phyloP scores from a whole-genome alignment of 2,797 vertebrate genomes.

The Tragelaphus eurycerus region DNA sequence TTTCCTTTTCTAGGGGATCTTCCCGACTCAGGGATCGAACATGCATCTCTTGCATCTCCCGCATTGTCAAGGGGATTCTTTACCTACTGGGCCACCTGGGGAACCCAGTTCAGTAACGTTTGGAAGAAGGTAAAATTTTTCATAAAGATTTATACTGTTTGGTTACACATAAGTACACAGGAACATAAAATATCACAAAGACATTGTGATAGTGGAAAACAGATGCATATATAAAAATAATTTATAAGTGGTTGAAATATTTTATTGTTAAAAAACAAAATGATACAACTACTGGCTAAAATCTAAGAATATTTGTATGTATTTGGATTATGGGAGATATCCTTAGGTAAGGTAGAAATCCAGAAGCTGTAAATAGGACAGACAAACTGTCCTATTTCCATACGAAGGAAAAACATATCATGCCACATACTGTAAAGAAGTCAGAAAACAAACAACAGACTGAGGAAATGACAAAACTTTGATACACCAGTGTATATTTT shows the following conservation, averaged over 20 bases:
- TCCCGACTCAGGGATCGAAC: accelerated
- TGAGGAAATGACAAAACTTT: background rate
- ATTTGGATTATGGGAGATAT: background rate
- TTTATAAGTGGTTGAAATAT: background rate
- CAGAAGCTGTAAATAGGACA: background rate
- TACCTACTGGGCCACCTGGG: background rate
- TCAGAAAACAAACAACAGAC: background rate
- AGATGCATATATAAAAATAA: background rate
- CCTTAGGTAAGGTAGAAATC: background rate
- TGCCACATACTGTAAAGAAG: background rate
- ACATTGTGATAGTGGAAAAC: background rate
- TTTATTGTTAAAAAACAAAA: conserved; percentile 29
- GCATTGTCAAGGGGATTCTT: background rate
- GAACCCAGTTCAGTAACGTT: background rate
- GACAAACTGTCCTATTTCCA: background rate
- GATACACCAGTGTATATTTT: background rate
- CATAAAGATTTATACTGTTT: background rate
- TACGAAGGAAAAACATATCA: background rate
- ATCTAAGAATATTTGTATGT: background rate
- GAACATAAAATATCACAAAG: background rate
- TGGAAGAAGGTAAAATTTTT: background rate
- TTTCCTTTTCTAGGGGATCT: background rate
- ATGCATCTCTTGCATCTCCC: background rate
- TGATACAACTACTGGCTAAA: background rate
- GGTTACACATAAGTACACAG: background rate